Evolutionary conservation across 2,888 invertebrate genomes (phyloP), one percentile per base, ranked within the genome.

Genomic region (Pseudococcus viburni): DNA sequence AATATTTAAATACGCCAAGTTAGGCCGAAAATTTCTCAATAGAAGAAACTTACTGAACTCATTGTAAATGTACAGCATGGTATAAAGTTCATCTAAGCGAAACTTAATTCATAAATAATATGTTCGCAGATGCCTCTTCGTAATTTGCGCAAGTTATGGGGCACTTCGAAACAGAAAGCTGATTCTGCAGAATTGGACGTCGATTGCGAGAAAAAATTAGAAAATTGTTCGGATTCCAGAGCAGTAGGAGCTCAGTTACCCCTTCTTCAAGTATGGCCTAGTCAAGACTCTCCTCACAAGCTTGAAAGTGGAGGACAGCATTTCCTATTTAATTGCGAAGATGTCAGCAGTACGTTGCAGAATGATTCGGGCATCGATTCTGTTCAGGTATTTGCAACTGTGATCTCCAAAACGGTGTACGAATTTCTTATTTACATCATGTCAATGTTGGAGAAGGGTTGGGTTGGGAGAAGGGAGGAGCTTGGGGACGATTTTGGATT

Each of bases 361-460:
- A 89, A 93, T 90, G 95, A 95, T 91, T 95, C 95, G 22, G 95
- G 95, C 89, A 95, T 95, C 91, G 95, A 95, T 90, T 95, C 95
- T 17, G 94, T 94, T 89, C 95, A 95, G 93, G 95, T 95, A 90
- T 90, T 89, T 88, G 6, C 46, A 2, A 2, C 26, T 33, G 1
- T 33, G 26, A 33, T 3, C 26, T 33, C 26, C 3, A 33, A 33
- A 33, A 33, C 3, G 26, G 26, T 33, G 26, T 33, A 33, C 3
- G 26, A 33, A 33, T 33, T 33, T n/a, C n/a, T n/a, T n/a, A n/a
- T n/a, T n/a, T n/a, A n/a, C n/a, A n/a, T n/a, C n/a, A n/a, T n/a
- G n/a, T n/a, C n/a, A n/a, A n/a, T n/a, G n/a, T n/a, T n/a, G n/a
- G n/a, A n/a, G n/a, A n/a, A n/a, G n/a, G n/a, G n/a, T n/a, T n/a